Evolutionary conservation across 2,888 invertebrate species (phyloP).

Genomic region (Crioceris asparagi): DNA sequence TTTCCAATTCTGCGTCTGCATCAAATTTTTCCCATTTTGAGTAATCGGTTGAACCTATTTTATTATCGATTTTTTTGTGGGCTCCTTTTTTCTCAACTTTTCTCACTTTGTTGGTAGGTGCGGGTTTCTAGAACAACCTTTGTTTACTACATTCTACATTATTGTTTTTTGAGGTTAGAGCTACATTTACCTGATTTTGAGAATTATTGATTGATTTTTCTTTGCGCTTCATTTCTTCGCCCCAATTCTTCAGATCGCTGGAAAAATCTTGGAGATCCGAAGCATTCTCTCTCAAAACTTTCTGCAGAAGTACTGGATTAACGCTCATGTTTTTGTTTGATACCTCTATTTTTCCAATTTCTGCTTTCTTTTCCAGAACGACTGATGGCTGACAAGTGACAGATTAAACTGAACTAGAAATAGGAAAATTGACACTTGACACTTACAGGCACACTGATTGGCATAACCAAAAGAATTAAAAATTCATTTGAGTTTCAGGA

Average conservation of each 20-base stretch:
- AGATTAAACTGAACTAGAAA: no score
- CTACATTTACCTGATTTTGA: no score
- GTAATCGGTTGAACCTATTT: conserved; percentile 45
- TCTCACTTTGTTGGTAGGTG: conserved; percentile 8
- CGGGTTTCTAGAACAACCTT: no score
- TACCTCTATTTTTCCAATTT: no score
- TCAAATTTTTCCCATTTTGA: conserved; percentile 70
- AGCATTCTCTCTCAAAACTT: conserved; percentile 60
- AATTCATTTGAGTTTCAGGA: no score
- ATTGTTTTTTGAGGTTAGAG: no score
- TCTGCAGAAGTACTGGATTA: conserved; percentile 56
- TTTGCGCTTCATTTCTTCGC: conserved; percentile 61
- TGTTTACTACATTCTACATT: no score
- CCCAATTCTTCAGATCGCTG: conserved; percentile 62
- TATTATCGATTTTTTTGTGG: conserved; percentile 10
- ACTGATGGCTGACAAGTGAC: no score
- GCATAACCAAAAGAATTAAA: no score
- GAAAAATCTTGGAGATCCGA: conserved; percentile 58
- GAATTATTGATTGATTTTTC: conserved; percentile 37
- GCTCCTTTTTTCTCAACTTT: conserved; percentile 7
- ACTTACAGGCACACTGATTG: no score
- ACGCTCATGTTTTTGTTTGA: conserved; percentile 28
- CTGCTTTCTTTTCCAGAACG: no score
- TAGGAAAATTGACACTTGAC: no score
- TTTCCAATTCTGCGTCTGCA: conserved; percentile 57